Evolutionary conservation across 2,888 invertebrate species (phyloP).

Genomic region (Hyalella azteca): DNA sequence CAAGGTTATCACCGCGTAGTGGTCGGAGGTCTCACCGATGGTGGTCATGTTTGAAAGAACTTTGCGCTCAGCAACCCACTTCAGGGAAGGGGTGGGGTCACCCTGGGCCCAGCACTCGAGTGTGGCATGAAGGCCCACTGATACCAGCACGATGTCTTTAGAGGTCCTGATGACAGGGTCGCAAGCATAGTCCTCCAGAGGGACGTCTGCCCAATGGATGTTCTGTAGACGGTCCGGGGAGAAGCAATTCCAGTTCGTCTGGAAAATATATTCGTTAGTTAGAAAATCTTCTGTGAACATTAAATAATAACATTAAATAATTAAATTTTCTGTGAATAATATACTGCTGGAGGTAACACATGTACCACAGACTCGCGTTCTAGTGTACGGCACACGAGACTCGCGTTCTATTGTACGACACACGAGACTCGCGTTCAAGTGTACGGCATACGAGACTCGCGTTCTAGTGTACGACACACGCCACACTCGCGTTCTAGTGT

Average conservation of each 20-base stretch:
- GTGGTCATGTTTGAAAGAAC: conserved; percentile 58
- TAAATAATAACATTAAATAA: no score
- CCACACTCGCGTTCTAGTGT: no score
- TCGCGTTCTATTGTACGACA: no score
- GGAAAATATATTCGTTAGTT: no score
- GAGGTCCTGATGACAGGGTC: neutral
- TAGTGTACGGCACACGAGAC: no score
- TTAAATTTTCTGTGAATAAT: no score
- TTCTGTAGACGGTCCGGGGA: conserved; percentile 20
- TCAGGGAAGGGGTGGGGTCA: conserved; percentile 81
- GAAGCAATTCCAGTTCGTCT: conserved; percentile 25
- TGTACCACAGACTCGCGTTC: no score
- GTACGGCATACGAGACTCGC: no score
- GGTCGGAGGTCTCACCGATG: conserved; percentile 65
- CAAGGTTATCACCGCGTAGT: conserved; percentile 2
- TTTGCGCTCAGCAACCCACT: conserved; percentile 62
- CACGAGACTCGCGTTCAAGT: no score
- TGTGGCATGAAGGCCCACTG: conserved; percentile 24
- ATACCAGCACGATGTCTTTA: neutral
- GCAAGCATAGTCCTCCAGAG: conserved; percentile 17
- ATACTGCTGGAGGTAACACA: no score
- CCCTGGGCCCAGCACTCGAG: conserved; percentile 56
- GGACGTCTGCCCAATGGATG: neutral
- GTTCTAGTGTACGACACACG: no score
- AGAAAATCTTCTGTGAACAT: no score